Evolutionary conservation across 92 coral and sea anemone genomes (phyloP), one percentile per base, ranked within the genome.

Genomic region (Virgularia gustaviana): DNA sequence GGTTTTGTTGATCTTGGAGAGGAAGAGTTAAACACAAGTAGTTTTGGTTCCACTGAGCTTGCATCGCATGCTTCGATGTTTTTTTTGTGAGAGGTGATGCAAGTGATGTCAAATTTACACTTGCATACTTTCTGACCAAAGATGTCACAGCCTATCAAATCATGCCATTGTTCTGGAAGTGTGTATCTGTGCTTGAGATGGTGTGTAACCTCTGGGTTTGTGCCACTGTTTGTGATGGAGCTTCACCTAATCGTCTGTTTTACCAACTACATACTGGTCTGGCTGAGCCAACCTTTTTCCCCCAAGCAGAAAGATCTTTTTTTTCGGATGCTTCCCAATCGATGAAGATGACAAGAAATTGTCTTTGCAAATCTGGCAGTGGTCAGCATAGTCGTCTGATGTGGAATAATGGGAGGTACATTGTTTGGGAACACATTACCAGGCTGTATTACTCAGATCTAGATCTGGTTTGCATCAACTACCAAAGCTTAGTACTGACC

Each of bases 21-120:
- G 22, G 53, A 45, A 9, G 53, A 45, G 2, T 2, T 45, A 45
- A 2, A 45, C 22, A 9, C 10, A 18, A 2, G 2, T 9, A 9
- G 53, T 45, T 18, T 15, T 45, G 2, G 22, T 45, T 28, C 23
- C 51, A 37, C 52, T 53, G 39, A 31, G 23, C 12, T 62, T n/a
- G 59, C 62, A n/a, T 35, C 43, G 49, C 77, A 71, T 71, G 65
- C 35, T 18, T 18, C 53, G 49, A 47, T 65, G 53, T 55, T 60
- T 37, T 71, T 19, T 49, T 43, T 38, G 38, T 59, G 27, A 75
- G 59, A 60, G 67, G 79, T 64, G 79, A 35, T 56, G 65, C 71
- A 41, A 56, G 76, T 49, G 76, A 57, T 35, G 6, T 61, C 25
- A 61, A 61, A 36, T 34, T 28, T 36, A 34, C 36, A 0, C 47